phyloP scores from a whole-genome alignment of 2,113 vertebrate species.

The Electrona antarctica region DNA sequence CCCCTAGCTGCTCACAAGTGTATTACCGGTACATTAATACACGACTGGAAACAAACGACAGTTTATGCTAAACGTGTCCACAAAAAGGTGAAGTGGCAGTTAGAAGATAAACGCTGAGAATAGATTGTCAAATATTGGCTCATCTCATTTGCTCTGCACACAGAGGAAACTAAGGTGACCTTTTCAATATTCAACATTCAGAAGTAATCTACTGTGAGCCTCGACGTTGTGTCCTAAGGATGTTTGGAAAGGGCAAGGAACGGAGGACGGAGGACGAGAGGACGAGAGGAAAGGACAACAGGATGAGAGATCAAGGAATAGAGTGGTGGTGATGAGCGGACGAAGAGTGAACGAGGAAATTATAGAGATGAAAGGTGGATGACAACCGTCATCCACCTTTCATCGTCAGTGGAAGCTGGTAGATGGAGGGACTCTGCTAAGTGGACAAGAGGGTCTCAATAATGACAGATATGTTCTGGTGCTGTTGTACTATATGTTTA shows the following conservation, averaged over 20 bases:
- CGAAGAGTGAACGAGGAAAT: constrained; percentile 42
- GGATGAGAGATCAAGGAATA: constrained; percentile 35
- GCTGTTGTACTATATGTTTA: constrained; percentile 44
- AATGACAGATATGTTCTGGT: constrained; percentile 49
- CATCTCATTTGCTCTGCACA: constrained; percentile 46
- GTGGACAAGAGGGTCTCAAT: constrained; percentile 45
- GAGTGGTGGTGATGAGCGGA: background rate
- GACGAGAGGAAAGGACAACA: constrained; percentile 21
- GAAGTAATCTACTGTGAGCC: constrained; percentile 56
- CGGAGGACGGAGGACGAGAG: constrained; percentile 24
- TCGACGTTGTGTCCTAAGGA: constrained; percentile 67
- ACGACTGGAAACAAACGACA: no score
- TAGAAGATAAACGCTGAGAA: constrained; percentile 9
- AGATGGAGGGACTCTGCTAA: constrained; percentile 46
- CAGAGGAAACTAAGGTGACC: constrained; percentile 62
- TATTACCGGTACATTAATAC: no score
- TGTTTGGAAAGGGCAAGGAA: constrained; percentile 69
- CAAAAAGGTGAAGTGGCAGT: constrained; percentile 14
- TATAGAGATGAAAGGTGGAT: constrained; percentile 33
- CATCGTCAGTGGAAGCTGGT: constrained; percentile 48
- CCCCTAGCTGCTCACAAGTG: no score
- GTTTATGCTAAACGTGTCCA: background rate
- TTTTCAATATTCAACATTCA: constrained; percentile 77
- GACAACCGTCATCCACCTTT: no score
- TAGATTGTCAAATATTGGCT: constrained; percentile 22